phyloP scores from a whole-genome alignment of 1,140 invertebrate species.

The Nilaparvata lugens region DNA sequence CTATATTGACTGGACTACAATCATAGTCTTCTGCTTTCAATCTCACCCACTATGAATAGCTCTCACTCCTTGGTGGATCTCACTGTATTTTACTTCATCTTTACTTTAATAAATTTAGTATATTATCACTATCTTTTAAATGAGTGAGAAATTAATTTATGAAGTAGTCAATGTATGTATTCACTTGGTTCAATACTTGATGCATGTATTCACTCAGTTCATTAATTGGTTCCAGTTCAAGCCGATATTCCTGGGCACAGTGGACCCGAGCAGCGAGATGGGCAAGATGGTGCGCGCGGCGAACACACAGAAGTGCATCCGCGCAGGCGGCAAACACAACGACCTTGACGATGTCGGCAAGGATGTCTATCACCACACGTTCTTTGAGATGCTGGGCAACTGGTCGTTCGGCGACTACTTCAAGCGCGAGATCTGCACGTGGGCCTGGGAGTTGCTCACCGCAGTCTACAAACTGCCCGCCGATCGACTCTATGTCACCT shows the following conservation, averaged over 20 bases:
- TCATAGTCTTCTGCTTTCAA: no score
- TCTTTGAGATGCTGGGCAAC: constrained; percentile 99
- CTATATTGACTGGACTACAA: no score
- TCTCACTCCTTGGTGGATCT: no score
- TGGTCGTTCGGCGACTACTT: constrained; percentile 99
- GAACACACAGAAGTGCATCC: constrained; percentile 97
- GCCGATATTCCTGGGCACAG: constrained; percentile 92
- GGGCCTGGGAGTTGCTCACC: constrained; percentile 97
- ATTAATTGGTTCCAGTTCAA: constrained; percentile 65
- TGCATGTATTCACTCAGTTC: no score
- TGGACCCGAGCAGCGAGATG: constrained; percentile 95
- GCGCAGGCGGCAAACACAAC: constrained; percentile 98
- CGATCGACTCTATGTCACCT: constrained; percentile 93
- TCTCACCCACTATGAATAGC: no score
- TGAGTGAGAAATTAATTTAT: neutral
- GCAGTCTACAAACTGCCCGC: constrained; percentile 64
- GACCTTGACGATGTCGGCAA: constrained; percentile 99
- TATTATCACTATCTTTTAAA: neutral
- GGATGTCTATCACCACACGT: constrained; percentile 99
- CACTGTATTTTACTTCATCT: no score
- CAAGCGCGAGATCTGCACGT: constrained; percentile 87
- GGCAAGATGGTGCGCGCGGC: constrained; percentile 70
- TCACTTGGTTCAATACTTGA: no score
- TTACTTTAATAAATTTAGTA: no score
- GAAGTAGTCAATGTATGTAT: neutral